phyloP scores from a whole-genome alignment of 92 coral and sea anemone species.

The Heliopora coerulea region DNA sequence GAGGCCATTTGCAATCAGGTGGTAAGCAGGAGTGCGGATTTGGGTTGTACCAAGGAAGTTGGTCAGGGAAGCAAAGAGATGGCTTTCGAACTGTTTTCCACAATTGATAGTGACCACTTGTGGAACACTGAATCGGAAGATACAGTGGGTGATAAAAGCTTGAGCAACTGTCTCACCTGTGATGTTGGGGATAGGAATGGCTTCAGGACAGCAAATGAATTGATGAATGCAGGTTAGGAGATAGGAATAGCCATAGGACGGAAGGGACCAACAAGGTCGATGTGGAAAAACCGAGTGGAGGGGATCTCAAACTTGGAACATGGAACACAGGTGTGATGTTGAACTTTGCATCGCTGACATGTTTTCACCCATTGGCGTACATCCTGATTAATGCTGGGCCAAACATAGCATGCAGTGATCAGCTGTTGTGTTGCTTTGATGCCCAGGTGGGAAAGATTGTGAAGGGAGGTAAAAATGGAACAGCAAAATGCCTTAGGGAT shows the following conservation, averaged over 20 bases:
- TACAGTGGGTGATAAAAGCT: conserved; percentile 17
- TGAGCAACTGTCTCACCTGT: conserved; percentile 3
- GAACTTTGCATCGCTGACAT: conserved; percentile 18
- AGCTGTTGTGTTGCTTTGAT: conserved; percentile 4
- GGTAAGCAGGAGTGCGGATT: conserved; percentile 33
- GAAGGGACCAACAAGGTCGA: conserved; percentile 31
- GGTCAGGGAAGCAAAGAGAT: conserved; percentile 3
- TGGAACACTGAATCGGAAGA: conserved; percentile 9
- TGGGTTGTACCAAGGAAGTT: background rate
- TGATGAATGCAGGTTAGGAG: conserved; percentile 1
- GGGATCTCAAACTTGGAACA: background rate
- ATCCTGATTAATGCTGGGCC: conserved; percentile 17
- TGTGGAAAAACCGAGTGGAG: conserved; percentile 5
- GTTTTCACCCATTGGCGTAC: conserved; percentile 5
- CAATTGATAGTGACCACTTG: background rate
- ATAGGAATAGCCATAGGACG: conserved; percentile 7
- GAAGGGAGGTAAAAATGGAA: conserved; percentile 4
- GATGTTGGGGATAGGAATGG: conserved; percentile 16
- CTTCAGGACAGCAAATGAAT: conserved; percentile 25
- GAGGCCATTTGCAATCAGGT: conserved; percentile 29
- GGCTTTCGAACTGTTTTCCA: conserved; percentile 16
- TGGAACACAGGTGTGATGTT: conserved; percentile 7
- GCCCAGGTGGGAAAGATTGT: conserved; percentile 23
- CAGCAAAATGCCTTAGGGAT: conserved; percentile 15
- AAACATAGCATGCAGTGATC: background rate